A percentile compares a stretch with the other conserved stretches of the same genome.
phyloP scores from a whole-genome alignment of 2,797 vertebrate species.

The Aulostomus chinensis region DNA sequence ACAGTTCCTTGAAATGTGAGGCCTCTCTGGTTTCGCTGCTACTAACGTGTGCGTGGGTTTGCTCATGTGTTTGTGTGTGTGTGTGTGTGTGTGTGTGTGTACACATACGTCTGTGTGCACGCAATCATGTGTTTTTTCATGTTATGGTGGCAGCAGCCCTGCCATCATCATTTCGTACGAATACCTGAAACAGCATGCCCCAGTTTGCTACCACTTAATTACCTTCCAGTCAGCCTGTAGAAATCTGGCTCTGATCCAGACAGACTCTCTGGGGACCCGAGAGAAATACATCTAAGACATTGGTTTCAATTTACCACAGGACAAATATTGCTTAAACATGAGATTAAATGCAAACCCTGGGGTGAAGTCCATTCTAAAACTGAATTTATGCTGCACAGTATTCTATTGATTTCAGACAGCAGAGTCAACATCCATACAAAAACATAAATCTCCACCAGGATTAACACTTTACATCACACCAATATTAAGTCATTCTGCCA shows the following conservation, averaged over 20 bases:
- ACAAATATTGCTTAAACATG: slow-evolving; percentile 54
- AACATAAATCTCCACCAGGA: slow-evolving; percentile 3
- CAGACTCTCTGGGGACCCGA: slow-evolving; percentile 57
- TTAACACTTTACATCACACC: neutral
- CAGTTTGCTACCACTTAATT: slow-evolving; percentile 78
- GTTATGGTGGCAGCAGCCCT: slow-evolving; percentile 45
- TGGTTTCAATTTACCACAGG: slow-evolving; percentile 64
- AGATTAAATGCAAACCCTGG: slow-evolving; percentile 27
- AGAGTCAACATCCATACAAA: neutral
- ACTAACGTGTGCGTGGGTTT: neutral
- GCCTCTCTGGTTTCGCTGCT: slow-evolving; percentile 4
- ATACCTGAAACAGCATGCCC: slow-evolving; percentile 72
- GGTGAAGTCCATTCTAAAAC: slow-evolving; percentile 20
- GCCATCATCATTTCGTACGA: slow-evolving; percentile 61
- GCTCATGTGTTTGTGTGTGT: neutral
- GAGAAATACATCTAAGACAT: slow-evolving; percentile 47
- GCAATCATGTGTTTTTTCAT: slow-evolving; percentile 16
- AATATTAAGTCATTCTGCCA: slow-evolving; percentile 23
- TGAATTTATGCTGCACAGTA: neutral
- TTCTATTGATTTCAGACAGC: neutral
- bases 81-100: neutral
- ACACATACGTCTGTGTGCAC: neutral
- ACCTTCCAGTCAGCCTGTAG: slow-evolving; percentile 69
- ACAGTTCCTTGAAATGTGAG: slow-evolving; percentile 24
- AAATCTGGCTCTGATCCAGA: slow-evolving; percentile 72